A percentile compares a stretch with the other conserved stretches of the same genome.
Evolutionary conservation across 23 tunicate species (phyloP).

Genomic region (Trididemnum clinides): DNA sequence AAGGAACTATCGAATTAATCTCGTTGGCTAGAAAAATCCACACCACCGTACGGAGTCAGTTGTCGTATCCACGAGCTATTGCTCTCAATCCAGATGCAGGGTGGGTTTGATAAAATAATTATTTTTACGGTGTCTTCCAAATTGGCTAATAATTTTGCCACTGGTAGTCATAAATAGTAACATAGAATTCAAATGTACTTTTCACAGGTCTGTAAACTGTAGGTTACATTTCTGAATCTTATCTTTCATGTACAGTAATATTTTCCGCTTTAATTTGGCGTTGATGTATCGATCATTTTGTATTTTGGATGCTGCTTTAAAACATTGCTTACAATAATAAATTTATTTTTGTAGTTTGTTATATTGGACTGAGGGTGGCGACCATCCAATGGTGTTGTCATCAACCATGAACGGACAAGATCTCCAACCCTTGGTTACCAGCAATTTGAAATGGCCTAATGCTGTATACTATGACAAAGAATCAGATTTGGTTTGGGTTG

Average conservation of each 20-base stretch:
- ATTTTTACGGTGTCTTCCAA: no score
- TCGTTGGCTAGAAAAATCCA: slow-evolving; percentile 52
- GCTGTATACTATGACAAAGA: slow-evolving; percentile 55
- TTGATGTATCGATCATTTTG: no score
- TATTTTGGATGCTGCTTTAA: no score
- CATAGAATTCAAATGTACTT: no score
- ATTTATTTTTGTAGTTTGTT: neutral
- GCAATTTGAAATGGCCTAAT: slow-evolving; percentile 63
- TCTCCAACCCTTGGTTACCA: slow-evolving; percentile 40
- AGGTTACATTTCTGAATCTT: no score
- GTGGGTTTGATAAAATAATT: slow-evolving; percentile 8
- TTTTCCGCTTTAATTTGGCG: no score
- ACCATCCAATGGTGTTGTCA: slow-evolving; percentile 44
- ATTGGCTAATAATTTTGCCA: no score
- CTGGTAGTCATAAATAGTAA: no score
- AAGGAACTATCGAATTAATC: slow-evolving; percentile 86
- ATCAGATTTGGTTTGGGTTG: slow-evolving; percentile 43
- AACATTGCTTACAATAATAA: no score
- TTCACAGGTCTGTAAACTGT: no score
- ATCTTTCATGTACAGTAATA: no score
- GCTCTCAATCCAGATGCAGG: slow-evolving; percentile 65
- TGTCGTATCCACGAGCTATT: slow-evolving; percentile 74
- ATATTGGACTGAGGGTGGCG: slow-evolving; percentile 95
- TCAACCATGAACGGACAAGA: slow-evolving; percentile 80
- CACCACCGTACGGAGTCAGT: slow-evolving; percentile 48